A percentile compares a stretch with the other conserved stretches of the same genome.
Evolutionary conservation across 2,113 vertebrate genomes (phyloP).

Genomic region (Platycercus adscitus): DNA sequence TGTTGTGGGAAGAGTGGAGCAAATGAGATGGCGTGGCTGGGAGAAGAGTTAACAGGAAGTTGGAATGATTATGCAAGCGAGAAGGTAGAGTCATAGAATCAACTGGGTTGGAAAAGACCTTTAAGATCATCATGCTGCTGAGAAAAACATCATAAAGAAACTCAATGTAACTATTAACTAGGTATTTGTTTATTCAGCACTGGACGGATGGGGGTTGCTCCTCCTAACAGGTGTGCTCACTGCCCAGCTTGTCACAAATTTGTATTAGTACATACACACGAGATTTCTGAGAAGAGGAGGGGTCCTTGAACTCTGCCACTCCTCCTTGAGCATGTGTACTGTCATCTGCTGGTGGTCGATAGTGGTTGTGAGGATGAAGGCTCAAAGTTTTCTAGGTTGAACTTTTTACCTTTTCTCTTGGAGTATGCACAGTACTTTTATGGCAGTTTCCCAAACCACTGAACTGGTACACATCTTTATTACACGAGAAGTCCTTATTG

Average conservation of each 20-base stretch:
- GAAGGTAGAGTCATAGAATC: not conserved
- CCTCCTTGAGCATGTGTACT: not conserved
- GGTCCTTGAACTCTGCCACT: not conserved
- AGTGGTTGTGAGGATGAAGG: not conserved
- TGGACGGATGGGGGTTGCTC: no score
- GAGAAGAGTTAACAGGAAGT: not conserved
- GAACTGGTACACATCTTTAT: not conserved
- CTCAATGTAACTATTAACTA: not conserved
- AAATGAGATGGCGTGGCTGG: rapidly evolving
- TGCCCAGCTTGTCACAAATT: not conserved
- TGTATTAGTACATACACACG: not conserved
- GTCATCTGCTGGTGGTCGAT: not conserved
- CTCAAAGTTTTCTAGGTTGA: not conserved
- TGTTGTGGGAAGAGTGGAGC: not conserved
- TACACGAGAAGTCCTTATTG: not conserved
- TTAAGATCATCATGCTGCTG: not conserved
- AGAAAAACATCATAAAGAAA: not conserved
- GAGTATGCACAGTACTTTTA: not conserved
- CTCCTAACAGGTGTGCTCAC: not conserved
- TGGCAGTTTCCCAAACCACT: not conserved
- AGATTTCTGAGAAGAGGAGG: not conserved
- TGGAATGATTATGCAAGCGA: not conserved
- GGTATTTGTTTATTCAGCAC: not conserved
- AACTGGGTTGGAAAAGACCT: not conserved
- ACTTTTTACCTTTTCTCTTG: not conserved